phyloP scores from a whole-genome alignment of 2,113 vertebrate species.

The Daubentonia madagascariensis region DNA sequence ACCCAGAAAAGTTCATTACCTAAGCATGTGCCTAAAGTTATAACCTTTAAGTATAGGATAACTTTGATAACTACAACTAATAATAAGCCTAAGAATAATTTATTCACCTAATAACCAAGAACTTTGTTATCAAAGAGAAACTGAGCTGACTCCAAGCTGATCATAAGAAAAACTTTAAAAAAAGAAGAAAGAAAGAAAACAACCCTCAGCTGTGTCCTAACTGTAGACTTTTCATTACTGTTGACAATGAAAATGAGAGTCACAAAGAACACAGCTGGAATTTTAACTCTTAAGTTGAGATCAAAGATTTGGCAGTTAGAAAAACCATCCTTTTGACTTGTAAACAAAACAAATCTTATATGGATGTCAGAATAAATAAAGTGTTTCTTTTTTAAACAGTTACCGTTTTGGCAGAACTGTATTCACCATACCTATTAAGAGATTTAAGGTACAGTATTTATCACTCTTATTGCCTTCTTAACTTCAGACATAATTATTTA shows the following conservation, averaged over 20 bases:
- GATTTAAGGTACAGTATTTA: slow-evolving; percentile 62
- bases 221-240: slow-evolving; percentile 31
- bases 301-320: slow-evolving; percentile 67
- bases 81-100: slow-evolving; percentile 6
- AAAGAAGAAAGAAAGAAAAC: not conserved
- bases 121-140: slow-evolving; percentile 31
- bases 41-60: not conserved
- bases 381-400: slow-evolving; percentile 58
- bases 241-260: slow-evolving; percentile 55
- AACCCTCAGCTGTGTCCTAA: slow-evolving; percentile 55
- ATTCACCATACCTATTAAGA: slow-evolving; percentile 63
- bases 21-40: slow-evolving; percentile 5
- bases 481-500: slow-evolving; percentile 54
- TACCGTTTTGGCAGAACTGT: slow-evolving; percentile 65
- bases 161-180: not conserved
- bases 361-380: slow-evolving; percentile 73
- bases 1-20: not conserved
- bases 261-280: slow-evolving; percentile 69
- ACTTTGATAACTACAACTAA: not conserved
- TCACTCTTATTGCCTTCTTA: slow-evolving; percentile 56
- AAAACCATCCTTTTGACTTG: slow-evolving; percentile 61
- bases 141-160: not conserved
- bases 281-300: slow-evolving; percentile 65
- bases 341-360: slow-evolving; percentile 76
- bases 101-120: slow-evolving; percentile 8